These are phyloP conservation scores for Alca torda DNA, from an alignment of 2,797 vertebrate species.

Conservation along the genomic window DNA sequence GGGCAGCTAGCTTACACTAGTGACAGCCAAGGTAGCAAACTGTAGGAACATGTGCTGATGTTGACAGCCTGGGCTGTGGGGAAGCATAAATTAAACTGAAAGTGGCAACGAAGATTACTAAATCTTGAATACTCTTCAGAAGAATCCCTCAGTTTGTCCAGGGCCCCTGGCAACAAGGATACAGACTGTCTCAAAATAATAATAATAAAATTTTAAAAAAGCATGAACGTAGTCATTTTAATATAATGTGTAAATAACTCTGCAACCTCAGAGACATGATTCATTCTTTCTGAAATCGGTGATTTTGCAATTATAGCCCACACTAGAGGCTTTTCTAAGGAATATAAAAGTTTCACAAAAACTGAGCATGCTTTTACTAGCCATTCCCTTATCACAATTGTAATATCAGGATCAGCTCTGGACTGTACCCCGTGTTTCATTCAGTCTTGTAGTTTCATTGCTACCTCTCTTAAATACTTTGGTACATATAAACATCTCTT, in stretches of 20 bases:
- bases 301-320: not conserved
- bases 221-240: not conserved
- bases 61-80: not conserved
- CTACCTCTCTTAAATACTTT: not conserved
- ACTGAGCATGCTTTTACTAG: not conserved
- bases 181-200: not conserved
- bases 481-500: not conserved
- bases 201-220: not conserved
- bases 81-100: not conserved
- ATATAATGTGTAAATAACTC: not conserved
- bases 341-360: not conserved
- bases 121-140: not conserved
- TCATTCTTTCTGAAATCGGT: not conserved
- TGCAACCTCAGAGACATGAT: not conserved
- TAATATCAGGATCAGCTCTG: not conserved
- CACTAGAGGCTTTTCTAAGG: not conserved
- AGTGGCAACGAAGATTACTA: not conserved
- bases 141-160: not conserved
- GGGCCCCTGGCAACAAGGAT: not conserved
- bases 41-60: not conserved
- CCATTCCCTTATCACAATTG: not conserved
- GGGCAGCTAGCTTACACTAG: not conserved
- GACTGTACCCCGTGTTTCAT: not conserved
- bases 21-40: not conserved
- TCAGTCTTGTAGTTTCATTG: not conserved